Percentiles rank a stretch among this genome's conserved stretches.
Evolutionary conservation across 1,140 invertebrate species (phyloP).

Genomic region (Ostrea denselamellosa): DNA sequence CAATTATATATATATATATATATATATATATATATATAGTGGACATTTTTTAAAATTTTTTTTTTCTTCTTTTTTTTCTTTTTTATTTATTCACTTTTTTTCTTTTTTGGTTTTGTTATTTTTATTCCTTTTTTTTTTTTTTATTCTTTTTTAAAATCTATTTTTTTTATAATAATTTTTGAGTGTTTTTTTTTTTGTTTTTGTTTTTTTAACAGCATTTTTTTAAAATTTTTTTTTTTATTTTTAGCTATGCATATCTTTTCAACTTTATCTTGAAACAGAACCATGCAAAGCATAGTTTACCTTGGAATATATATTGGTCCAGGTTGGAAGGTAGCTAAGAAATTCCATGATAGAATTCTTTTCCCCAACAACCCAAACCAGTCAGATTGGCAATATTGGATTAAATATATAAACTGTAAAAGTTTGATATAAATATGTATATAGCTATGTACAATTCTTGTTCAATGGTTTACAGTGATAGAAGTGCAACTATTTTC

Average conservation of each 20-base stretch:
- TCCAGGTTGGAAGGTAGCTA: neutral
- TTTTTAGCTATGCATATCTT: slow-evolving; percentile 45
- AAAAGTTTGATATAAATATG: neutral
- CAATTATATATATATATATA: no score
- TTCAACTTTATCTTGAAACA: neutral
- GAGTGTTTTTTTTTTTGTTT: slow-evolving; percentile 31
- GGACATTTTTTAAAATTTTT: no score
- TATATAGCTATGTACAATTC: slow-evolving; percentile 33
- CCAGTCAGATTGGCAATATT: slow-evolving; percentile 35
- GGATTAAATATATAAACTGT: slow-evolving; percentile 30
- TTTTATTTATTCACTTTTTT: slow-evolving; percentile 41
- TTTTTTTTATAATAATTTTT: slow-evolving; percentile 42
- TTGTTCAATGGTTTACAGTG: slow-evolving; percentile 31
- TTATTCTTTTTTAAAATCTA: slow-evolving; percentile 46
- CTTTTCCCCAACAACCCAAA: slow-evolving; percentile 17
- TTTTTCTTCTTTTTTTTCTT: slow-evolving; percentile 31
- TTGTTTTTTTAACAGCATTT: slow-evolving; percentile 26
- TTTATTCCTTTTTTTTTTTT: slow-evolving; percentile 45
- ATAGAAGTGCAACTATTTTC: slow-evolving; percentile 23
- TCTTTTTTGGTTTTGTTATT: slow-evolving; percentile 46
- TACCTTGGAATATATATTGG: slow-evolving; percentile 19
- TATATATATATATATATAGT: no score
- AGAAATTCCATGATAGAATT: neutral
- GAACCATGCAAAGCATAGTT: slow-evolving; percentile 1
- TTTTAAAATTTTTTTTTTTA: slow-evolving; percentile 18